Base-by-base conservation (phyloP, 37 sponge, comb jelly and placozoan species). In the Aplysina aerophoba region DNA sequence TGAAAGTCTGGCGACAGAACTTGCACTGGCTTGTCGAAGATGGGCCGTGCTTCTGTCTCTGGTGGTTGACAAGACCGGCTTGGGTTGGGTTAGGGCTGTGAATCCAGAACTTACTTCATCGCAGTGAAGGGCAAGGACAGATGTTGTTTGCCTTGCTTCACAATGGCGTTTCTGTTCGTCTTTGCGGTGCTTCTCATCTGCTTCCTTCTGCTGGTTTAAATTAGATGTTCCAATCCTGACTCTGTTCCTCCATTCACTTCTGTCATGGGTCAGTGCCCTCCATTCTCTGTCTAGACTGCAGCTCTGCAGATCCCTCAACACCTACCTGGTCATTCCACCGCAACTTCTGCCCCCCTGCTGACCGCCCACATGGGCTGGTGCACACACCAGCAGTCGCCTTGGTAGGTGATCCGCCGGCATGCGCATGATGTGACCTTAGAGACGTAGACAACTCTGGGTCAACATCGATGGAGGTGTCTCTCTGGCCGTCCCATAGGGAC, bases 1-100 rank as follows among this genome's bases (percentile, higher is more conserved):
- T 71, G 37, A 83, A 83, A 11, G 59, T 60, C 55, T 73, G 74
- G 74, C 37, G 74, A 19, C 74, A 73, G 74, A 8, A 67, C 62
- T 60, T 33, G 33, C 62, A 83, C n/a, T 74, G 59, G n/a, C 25
- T 66, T n/a, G 59, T 60, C 37, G 16, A 15, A 8, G 83, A 36
- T 16, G 24, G 65, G 17, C 67, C 31, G 60, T 82, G 61, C 34
- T 25, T 60, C 83, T 82, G 83, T 58, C 83, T 63, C 16, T 82
- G 61, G 30, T 73, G 74, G 41, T 73, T 73, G 74, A 37, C 41
- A 33, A 73, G 74, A 30, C 74, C 74, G 12, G 74, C 74, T n/a
- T n/a, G n/a, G n/a, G n/a, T 19, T 73, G 74, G 20, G 31, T 73
- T 11, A 33, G 14, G 14, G 22, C 66, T 8, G 13, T 65, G 66